Conservation (phyloP, 2,888 invertebrate species). For the Sminthurides aquaticus region DNA sequence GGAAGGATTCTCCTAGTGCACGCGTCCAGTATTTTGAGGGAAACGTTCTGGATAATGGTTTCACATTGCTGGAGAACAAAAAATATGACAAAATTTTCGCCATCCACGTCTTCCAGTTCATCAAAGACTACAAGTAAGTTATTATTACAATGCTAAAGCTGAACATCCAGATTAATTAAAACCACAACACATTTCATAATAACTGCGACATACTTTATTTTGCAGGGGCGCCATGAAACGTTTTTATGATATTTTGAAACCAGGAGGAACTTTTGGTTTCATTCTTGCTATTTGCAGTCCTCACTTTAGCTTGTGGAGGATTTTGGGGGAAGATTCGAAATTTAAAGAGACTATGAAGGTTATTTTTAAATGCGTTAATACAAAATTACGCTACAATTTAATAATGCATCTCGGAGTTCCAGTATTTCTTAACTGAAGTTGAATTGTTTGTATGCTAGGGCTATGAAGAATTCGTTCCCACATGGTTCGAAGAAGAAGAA, state of each 20-base stretch:
- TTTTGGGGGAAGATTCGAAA: slow-evolving; percentile 18
- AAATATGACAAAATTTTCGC: slow-evolving; percentile 35
- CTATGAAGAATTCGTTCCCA: too few relatives aligned
- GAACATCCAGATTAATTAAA: neutral
- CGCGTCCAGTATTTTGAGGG: slow-evolving; percentile 22
- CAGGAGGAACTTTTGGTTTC: slow-evolving; percentile 28
- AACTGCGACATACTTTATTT: neutral
- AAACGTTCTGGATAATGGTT: slow-evolving; percentile 22
- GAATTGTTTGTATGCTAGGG: too few relatives aligned
- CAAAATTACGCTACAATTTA: too few relatives aligned
- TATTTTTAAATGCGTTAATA: too few relatives aligned
- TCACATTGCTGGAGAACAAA: slow-evolving; percentile 26
- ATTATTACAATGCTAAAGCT: neutral
- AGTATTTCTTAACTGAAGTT: too few relatives aligned
- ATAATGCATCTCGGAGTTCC: too few relatives aligned
- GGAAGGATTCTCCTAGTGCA: slow-evolving; percentile 24
- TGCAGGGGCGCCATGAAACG: slow-evolving; percentile 22
- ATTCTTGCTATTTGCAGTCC: slow-evolving; percentile 22
- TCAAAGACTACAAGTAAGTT: slow-evolving; percentile 26
- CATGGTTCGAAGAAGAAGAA: too few relatives aligned
- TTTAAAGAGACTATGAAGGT: slow-evolving; percentile 27
- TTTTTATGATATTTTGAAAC: slow-evolving; percentile 23
- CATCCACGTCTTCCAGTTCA: slow-evolving; percentile 36
- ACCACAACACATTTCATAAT: neutral
- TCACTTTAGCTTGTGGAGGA: slow-evolving; percentile 5